Conservation (phyloP, 1,140 invertebrate genomes). For the Hermetia illucens region DNA sequence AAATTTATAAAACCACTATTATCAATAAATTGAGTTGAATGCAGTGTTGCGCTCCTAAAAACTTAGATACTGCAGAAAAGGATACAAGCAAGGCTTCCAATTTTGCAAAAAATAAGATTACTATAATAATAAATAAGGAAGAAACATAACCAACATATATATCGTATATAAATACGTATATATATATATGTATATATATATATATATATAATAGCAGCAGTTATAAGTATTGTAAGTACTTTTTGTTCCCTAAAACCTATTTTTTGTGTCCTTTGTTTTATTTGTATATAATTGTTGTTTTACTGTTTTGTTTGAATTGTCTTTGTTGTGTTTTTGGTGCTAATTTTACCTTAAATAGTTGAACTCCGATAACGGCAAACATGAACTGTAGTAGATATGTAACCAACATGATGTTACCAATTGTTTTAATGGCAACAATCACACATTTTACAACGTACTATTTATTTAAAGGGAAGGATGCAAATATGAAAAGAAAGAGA, state of each 20-base stretch:
- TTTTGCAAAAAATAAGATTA: too few relatives aligned
- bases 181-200: too few relatives aligned
- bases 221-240: neutral
- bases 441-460: slow-evolving; percentile 99
- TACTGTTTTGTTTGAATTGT: slow-evolving; percentile 4
- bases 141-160: neutral
- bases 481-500: too few relatives aligned
- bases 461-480: slow-evolving; percentile 24
- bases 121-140: too few relatives aligned
- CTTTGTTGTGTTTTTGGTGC: slow-evolving; percentile 6
- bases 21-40: too few relatives aligned
- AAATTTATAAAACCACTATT: too few relatives aligned
- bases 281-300: slow-evolving; percentile 2
- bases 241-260: neutral
- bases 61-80: too few relatives aligned
- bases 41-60: too few relatives aligned
- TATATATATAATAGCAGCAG: neutral
- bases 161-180: neutral
- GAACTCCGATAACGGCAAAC: slow-evolving; percentile 99
- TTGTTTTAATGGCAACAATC: slow-evolving; percentile 97
- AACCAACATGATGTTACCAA: slow-evolving; percentile 98
- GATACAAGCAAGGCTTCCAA: too few relatives aligned
- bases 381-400: slow-evolving; percentile 99
- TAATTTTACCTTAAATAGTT: slow-evolving; percentile 93
- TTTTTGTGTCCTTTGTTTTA: neutral